A percentile compares a stretch with the other conserved stretches of the same genome.
Conservation (phyloP, 2,888 invertebrate genomes). For the Leptopilina syphax region DNA sequence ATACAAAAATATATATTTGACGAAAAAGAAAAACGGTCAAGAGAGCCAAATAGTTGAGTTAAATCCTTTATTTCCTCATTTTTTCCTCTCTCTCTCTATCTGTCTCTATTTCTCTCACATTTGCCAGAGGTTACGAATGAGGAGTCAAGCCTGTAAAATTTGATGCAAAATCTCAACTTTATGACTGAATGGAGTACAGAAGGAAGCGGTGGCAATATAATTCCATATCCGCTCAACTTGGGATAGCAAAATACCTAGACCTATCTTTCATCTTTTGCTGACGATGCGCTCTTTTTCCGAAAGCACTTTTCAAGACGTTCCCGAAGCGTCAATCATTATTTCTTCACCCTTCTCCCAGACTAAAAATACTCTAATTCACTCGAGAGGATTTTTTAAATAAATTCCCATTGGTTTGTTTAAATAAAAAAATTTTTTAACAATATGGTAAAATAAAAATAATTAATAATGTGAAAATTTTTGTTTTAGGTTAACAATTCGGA, state of each 20-base stretch:
- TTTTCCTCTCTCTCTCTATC: too few species aligned
- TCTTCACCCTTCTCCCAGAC: too few species aligned
- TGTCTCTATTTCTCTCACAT: not conserved
- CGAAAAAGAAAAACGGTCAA: too few species aligned
- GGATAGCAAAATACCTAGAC: slow-evolving; percentile 18
- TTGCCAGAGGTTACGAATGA: not conserved
- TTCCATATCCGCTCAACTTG: slow-evolving; percentile 12
- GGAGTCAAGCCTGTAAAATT: slow-evolving; percentile 20
- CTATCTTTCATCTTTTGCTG: slow-evolving; percentile 19
- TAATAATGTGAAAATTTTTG: too few species aligned
- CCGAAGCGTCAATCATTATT: too few species aligned
- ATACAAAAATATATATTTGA: too few species aligned
- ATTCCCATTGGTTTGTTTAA: too few species aligned
- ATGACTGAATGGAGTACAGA: not conserved
- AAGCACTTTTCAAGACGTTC: slow-evolving; percentile 2
- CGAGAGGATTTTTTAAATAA: too few species aligned
- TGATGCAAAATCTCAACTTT: slow-evolving; percentile 18
- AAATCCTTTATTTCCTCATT: not conserved
- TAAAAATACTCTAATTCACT: too few species aligned
- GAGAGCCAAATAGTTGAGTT: not conserved
- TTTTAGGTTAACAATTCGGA: too few species aligned
- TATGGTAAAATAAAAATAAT: too few species aligned
- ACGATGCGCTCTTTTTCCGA: not conserved
- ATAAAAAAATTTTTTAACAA: too few species aligned
- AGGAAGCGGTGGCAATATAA: not conserved